phyloP scores from a whole-genome alignment of 1,140 invertebrate species.

The Apis mellifera region Amel_HAv3.1 CM009946.2:4918501-4919000 shows the following conservation, averaged over 20 bases:
- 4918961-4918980: constrained; percentile 80
- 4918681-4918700: constrained; percentile 78
- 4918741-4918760: constrained; percentile 80
- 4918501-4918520: constrained; percentile 67
- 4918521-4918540: constrained; percentile 61
- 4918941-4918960: constrained; percentile 78
- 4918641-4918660: constrained; percentile 67
- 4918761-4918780: constrained; percentile 75
- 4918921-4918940: constrained; percentile 52
- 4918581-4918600: constrained; percentile 77
- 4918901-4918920: constrained; percentile 33
- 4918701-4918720: constrained; percentile 81
- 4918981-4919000: constrained; percentile 79
- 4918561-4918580: constrained; percentile 79
- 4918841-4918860: constrained; percentile 42
- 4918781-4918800: constrained; percentile 68
- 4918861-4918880: constrained; percentile 52
- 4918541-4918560: constrained; percentile 76
- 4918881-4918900: constrained; percentile 44
- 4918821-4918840: constrained; percentile 59
- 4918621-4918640: constrained; percentile 75
- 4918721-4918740: constrained; percentile 83
- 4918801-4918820: constrained; percentile 65
- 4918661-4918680: constrained; percentile 68
- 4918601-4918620: constrained; percentile 71